A percentile compares a stretch with the other conserved stretches of the same genome.
Conservation (phyloP, 2,888 invertebrate species). For the Oxyteleia sp. region DNA sequence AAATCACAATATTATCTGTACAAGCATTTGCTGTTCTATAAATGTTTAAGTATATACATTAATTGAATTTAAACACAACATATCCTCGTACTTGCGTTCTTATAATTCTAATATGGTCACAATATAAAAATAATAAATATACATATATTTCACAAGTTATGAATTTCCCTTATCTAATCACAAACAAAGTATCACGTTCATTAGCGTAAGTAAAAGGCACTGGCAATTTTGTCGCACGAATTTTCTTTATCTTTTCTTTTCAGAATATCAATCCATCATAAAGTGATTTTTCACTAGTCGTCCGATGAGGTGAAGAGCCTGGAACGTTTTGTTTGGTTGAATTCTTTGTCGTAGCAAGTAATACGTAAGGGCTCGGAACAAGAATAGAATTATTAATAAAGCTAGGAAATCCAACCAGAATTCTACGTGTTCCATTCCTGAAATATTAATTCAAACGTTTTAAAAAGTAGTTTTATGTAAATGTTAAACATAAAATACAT, state of each 20-base stretch:
- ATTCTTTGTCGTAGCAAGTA: conserved; percentile 92
- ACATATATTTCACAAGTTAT: background rate
- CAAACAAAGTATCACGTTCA: conserved; percentile 52
- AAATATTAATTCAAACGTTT: too few species aligned
- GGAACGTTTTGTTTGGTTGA: conserved; percentile 91
- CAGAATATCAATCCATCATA: conserved; percentile 78
- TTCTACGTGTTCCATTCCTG: conserved; percentile 90
- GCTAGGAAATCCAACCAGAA: conserved; percentile 91
- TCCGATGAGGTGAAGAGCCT: conserved; percentile 91
- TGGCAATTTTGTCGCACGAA: conserved; percentile 39
- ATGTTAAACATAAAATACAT: too few species aligned
- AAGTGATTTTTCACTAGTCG: conserved; percentile 90
- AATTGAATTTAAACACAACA: background rate
- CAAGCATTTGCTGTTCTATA: background rate
- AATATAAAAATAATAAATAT: conserved; percentile 49
- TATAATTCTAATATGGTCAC: conserved; percentile 9
- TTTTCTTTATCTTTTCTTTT: conserved; percentile 19
- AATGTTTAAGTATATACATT: conserved; percentile 10
- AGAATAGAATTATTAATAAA: conserved; percentile 89
- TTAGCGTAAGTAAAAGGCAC: conserved; percentile 56
- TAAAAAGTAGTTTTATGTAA: too few species aligned
- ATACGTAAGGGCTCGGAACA: conserved; percentile 91
- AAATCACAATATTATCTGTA: background rate
- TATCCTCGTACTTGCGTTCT: background rate
- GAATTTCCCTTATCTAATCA: conserved; percentile 30